Base-by-base conservation (phyloP, 2,113 vertebrate species). In the Hystrix brachyura region DNA sequence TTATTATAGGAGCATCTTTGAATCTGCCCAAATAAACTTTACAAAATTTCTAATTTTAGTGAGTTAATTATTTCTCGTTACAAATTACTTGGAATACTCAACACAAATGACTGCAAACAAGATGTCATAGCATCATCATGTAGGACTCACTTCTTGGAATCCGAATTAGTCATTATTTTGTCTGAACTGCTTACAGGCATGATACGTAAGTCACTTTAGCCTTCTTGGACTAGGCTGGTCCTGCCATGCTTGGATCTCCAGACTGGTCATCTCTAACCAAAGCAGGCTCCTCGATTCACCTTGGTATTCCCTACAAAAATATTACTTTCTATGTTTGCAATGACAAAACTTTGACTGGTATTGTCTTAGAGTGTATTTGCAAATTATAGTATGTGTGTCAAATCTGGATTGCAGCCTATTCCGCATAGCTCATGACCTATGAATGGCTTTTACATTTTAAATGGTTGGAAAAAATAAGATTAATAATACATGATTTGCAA, bases 61-160 rank as follows among this genome's bases (percentile, higher is more conserved):
- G 74, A 93, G 46, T 64, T 93, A 74, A 67, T 27, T 76, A 65
- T 64, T 74, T 94, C 76, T 29, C 32, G 84, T 81, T 46, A 87
- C 32, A 60, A 43, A 51, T 80, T 59, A 83, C 43, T 85, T 32
- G 27, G 32, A 3, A 53, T 32, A n/a, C 8, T 29, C 34, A 85
- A 92, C n/a, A 53, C 4, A 84, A 62, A 94, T 14, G 91, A 85
- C 81, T 64, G 27, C 27, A 85, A 82, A 79, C 29, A 76, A 84
- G 88, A 84, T 3, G 19, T 19, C 80, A 4, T 29, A 27, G 53
- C 32, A 13, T 60, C 59, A 82, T 3, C 7, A 43, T 38, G 46
- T 85, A 34, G 51, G 64, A 87, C 67, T 65, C 1, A 34, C 48
- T 85, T 5, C n/a, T 38, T 3, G 27, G 71, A 2, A 12, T 51